Evolutionary conservation across 2,113 vertebrate species (phyloP).

Genomic region (Calyptomena viridis): DNA sequence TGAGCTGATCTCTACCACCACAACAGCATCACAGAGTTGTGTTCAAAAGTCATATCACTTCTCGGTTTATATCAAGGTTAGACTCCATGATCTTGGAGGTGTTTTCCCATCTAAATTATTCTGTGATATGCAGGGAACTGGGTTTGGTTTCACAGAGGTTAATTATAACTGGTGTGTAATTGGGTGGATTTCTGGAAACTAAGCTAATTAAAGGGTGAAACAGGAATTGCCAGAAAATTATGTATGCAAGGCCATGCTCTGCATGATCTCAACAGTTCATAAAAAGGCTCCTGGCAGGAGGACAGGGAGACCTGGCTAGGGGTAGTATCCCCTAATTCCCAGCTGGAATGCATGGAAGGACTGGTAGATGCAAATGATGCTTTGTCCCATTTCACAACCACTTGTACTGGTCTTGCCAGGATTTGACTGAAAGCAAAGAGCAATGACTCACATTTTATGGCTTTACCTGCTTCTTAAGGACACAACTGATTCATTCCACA

Average conservation of each 20-base stretch:
- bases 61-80: background rate
- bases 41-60: background rate
- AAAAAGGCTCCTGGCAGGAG: background rate
- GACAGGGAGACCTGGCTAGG: background rate
- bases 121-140: background rate
- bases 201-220: background rate
- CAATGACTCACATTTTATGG: background rate
- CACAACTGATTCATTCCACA: background rate
- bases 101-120: background rate
- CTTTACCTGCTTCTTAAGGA: background rate
- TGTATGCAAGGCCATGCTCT: background rate
- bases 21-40: background rate
- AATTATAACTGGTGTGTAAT: background rate
- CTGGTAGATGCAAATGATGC: background rate
- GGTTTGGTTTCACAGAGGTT: background rate
- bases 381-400: background rate
- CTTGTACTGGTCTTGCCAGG: background rate
- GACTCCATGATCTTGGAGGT: fast-evolving
- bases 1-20: background rate
- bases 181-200: background rate
- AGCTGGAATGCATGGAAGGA: background rate
- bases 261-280: background rate
- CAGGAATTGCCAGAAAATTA: background rate
- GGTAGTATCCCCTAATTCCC: background rate
- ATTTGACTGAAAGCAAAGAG: background rate